Percentiles rank a stretch among this genome's conserved stretches.
Evolutionary conservation across 2,797 vertebrate genomes (phyloP).

Genomic region (Discoglossus pictus): DNA sequence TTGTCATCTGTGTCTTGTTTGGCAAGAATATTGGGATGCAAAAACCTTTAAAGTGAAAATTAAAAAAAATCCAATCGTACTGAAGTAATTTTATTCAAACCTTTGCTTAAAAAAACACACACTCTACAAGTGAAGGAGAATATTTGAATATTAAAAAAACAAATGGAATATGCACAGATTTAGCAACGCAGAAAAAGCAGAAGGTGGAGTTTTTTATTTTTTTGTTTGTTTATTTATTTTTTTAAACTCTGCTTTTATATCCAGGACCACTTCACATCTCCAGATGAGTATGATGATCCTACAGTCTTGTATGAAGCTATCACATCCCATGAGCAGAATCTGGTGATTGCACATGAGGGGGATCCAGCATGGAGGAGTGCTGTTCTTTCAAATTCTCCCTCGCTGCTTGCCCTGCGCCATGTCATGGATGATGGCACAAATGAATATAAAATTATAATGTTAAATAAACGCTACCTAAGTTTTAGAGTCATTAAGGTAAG

Average conservation of each 20-base stretch:
- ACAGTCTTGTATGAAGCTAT: constrained; percentile 94
- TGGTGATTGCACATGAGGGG: constrained; percentile 95
- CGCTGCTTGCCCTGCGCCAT: constrained; percentile 91
- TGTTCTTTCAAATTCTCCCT: constrained; percentile 91
- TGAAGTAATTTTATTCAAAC: too few relatives aligned
- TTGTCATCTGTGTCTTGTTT: too few relatives aligned
- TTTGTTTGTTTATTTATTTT: background rate
- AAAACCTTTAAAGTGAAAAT: too few relatives aligned
- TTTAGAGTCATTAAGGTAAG: constrained; percentile 95
- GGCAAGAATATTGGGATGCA: too few relatives aligned
- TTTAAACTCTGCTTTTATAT: constrained; percentile 49
- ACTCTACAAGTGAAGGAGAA: too few relatives aligned
- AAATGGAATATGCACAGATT: too few relatives aligned
- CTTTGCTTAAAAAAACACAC: too few relatives aligned
- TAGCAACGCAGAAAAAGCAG: too few relatives aligned
- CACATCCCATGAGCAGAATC: constrained; percentile 87
- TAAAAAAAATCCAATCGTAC: too few relatives aligned
- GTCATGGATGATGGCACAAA: constrained; percentile 97
- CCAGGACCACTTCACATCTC: constrained; percentile 98
- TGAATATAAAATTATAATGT: constrained; percentile 97
- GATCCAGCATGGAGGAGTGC: constrained; percentile 97
- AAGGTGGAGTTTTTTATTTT: too few relatives aligned
- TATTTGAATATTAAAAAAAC: too few relatives aligned
- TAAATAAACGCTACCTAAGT: constrained; percentile 93
- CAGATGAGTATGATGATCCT: constrained; percentile 96